Percentiles rank a stretch among this genome's conserved stretches.
Conservation (phyloP, 2,113 vertebrate genomes). For the Ictidomys tridecemlineatus region DNA sequence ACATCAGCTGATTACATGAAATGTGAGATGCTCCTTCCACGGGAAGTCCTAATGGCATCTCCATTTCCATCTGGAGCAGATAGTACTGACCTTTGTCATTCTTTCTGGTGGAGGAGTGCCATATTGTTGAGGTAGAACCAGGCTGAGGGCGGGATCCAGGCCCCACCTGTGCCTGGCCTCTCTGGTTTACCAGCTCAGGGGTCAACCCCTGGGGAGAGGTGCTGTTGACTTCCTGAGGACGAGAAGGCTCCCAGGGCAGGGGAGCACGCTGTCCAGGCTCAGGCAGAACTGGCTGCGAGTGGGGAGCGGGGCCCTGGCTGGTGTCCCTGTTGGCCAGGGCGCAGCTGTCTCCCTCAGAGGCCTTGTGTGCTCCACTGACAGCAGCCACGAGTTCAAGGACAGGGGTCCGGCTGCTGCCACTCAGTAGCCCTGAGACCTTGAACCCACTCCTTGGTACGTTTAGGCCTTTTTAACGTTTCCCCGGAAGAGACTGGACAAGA, state of each 20-base stretch:
- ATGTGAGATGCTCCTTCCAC: neutral
- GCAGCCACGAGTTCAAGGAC: neutral
- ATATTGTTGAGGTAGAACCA: neutral
- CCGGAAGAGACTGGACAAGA: neutral
- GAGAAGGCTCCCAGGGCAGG: neutral
- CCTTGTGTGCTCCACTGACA: rapidly evolving
- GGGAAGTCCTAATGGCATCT: neutral
- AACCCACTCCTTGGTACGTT: neutral
- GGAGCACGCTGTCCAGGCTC: neutral
- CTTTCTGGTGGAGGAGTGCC: neutral
- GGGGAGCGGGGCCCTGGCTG: rapidly evolving
- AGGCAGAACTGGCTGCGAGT: neutral
- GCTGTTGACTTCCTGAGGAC: neutral
- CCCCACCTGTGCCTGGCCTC: neutral
- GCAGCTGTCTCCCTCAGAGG: neutral
- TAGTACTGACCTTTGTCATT: neutral
- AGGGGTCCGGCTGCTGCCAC: neutral
- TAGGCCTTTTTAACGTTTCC: neutral
- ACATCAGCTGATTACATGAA: neutral
- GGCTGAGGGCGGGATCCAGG: neutral
- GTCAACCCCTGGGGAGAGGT: neutral
- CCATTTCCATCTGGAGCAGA: neutral
- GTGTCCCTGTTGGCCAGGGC: neutral
- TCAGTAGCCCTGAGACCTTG: neutral
- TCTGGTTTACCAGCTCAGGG: neutral